Evolutionary conservation across 1,140 invertebrate genomes (phyloP).

Genomic region (Pseudomyrmex cubaensis): DNA sequence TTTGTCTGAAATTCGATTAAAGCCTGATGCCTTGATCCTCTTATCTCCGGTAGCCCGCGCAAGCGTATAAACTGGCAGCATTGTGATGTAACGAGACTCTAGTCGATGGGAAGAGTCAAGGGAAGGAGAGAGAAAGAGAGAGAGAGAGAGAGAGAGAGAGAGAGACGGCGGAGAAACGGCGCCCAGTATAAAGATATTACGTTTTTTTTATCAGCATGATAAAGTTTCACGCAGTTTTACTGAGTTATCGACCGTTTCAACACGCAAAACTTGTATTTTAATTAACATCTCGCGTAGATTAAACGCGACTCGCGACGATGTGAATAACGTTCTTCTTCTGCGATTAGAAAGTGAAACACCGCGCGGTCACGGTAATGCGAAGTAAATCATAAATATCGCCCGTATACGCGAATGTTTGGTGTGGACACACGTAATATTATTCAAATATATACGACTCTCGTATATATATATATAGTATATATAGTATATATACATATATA

Average conservation of each 20-base stretch:
- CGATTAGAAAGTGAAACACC: constrained; percentile 38
- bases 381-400: constrained; percentile 48
- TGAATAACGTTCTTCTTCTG: constrained; percentile 39
- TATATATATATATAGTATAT: too few relatives aligned
- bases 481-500: too few relatives aligned
- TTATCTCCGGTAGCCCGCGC: constrained; percentile 38
- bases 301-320: neutral
- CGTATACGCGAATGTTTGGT: constrained; percentile 38
- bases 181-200: constrained; percentile 25
- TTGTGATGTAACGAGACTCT: constrained; percentile 17
- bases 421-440: constrained; percentile 62
- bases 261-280: constrained; percentile 16
- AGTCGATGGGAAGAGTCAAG: neutral
- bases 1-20: constrained; percentile 58
- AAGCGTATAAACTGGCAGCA: constrained; percentile 32
- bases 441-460: constrained; percentile 59
- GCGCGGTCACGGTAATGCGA: constrained; percentile 8
- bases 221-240: neutral
- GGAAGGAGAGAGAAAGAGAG: neutral
- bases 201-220: neutral
- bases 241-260: constrained; percentile 25
- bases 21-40: constrained; percentile 58
- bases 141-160: neutral
- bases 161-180: neutral
- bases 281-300: constrained; percentile 35